Evolutionary conservation across 2,113 vertebrate genomes (phyloP), one percentile per base, ranked within the genome.

Genomic region (Scopus umbretta): DNA sequence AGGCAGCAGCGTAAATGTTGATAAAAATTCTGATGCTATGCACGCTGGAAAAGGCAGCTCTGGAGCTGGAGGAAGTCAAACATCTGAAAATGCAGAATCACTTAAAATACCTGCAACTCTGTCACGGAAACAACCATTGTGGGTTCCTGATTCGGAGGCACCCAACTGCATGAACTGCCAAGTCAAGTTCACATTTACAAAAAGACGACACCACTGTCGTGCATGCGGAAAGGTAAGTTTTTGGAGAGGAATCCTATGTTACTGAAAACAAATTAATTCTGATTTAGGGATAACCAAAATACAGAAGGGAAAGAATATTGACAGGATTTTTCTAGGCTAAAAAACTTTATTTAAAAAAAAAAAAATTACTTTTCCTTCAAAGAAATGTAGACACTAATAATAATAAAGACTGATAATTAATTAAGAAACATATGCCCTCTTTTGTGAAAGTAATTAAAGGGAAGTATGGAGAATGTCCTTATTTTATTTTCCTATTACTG

Each of bases 101-200:
- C 74, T 27, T 79, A 36, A 91, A 55, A 62, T 65, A 21, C 91
- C 96, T 26, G 66, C 97, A 56, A 79, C 97, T 82, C 95, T 98
- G 55, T 98, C 98, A 3, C 96, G 96, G 92, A 98, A 98, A 73
- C 99, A 99, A 71, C 99, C 99, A 3, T 72, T 98, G 6, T 99
- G 99, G 99, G 97, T 99, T 63, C 99, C 99, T 4, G 99, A 99
- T 94, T 98, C 99, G 17, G 99, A 99, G 94, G 99, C 99, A 85
- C 99, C 99, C 61, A 99, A 98, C 80, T 99, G 99, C 92, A 99
- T 99, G 99, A 99, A 98, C 92, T 99, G 99, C 96, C 97, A 97
- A 72, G 98, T 98, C 90, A 99, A 97, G 97, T 99, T 99, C 97
- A 99, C 99, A 0, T 99, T 99, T 92, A 99, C 99, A 34, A 99